These are phyloP conservation scores for Tragopan temminckii DNA, from an alignment of 2,797 vertebrate genomes.

Conservation along the genomic window DNA sequence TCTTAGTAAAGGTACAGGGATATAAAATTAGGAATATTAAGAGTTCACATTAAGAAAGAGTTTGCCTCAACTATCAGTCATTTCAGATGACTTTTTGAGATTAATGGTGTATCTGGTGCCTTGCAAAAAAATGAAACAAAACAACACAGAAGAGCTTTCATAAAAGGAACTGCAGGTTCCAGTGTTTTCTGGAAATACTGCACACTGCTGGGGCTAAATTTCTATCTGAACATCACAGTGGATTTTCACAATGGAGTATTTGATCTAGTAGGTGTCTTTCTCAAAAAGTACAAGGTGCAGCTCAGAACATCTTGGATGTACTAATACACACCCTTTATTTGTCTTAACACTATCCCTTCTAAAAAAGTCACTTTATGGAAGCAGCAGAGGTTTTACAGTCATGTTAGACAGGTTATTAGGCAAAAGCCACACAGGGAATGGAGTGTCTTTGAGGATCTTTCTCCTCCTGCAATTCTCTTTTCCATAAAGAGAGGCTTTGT, in stretches of 20 bases:
- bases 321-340: background rate
- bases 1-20: slow-evolving; percentile 64
- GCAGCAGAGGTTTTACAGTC: background rate
- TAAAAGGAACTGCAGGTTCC: background rate
- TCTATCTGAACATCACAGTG: background rate
- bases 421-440: background rate
- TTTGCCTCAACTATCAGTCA: slow-evolving; percentile 41
- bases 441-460: background rate
- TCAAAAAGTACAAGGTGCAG: background rate
- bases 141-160: background rate
- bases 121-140: background rate
- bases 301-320: background rate
- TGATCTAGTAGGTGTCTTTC: background rate
- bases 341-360: background rate
- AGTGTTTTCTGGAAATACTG: background rate
- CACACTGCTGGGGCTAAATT: background rate
- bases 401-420: background rate
- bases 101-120: background rate
- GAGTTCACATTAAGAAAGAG: slow-evolving; percentile 39
- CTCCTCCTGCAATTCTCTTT: background rate
- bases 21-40: slow-evolving; percentile 64
- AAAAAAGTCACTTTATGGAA: background rate
- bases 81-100: slow-evolving; percentile 38
- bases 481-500: background rate
- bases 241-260: background rate